phyloP scores from a whole-genome alignment of 2,888 invertebrate species.

The Trachelus troglodyta region DNA sequence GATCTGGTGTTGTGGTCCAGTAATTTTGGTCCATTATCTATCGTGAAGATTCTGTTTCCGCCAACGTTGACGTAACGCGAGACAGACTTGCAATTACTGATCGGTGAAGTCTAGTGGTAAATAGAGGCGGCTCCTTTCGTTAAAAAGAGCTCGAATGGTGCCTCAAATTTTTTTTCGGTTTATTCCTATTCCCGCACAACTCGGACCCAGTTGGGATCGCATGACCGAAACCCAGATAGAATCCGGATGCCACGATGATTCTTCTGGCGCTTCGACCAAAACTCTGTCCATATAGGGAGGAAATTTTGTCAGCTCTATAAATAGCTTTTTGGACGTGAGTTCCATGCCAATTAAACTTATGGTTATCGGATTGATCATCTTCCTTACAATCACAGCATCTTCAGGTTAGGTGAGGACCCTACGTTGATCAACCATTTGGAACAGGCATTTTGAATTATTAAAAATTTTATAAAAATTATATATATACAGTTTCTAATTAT shows the following conservation, averaged over 20 bases:
- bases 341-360: background rate
- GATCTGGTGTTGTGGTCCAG: background rate
- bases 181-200: background rate
- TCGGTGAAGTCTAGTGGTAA: background rate
- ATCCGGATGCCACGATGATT: conserved; percentile 1
- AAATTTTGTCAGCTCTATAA: conserved; percentile 23
- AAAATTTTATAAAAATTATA: background rate
- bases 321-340: conserved; percentile 7
- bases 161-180: background rate
- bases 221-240: conserved; percentile 16
- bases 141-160: background rate
- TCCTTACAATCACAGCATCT: background rate
- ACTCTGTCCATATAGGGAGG: conserved; percentile 17
- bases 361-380: background rate
- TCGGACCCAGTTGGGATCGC: background rate
- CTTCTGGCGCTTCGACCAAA: conserved; percentile 15
- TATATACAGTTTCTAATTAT: background rate
- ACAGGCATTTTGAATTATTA: background rate
- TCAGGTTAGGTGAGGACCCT: background rate
- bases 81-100: background rate
- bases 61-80: background rate
- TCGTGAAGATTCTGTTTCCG: background rate
- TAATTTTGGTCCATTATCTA: background rate
- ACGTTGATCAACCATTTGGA: background rate
- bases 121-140: background rate